A percentile compares a stretch with the other conserved stretches of the same genome.
Evolutionary conservation across 2,113 vertebrate species (phyloP).

Genomic region (Sorex fumeus): DNA sequence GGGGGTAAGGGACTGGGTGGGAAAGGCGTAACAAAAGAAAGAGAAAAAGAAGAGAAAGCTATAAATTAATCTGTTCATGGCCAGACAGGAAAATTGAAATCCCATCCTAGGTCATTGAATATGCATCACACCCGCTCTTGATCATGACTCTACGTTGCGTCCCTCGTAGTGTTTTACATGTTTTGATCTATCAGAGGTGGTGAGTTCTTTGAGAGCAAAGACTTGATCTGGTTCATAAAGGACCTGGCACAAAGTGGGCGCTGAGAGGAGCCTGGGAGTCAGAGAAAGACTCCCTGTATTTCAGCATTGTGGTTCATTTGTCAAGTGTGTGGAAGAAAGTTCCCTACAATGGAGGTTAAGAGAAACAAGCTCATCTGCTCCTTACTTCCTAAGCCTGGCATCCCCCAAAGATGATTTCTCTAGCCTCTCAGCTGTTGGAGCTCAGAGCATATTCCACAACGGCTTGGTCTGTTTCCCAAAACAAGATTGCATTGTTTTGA

Average conservation of each 20-base stretch:
- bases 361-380: conserved; percentile 72
- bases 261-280: background rate
- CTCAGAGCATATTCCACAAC: conserved; percentile 70
- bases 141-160: background rate
- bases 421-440: conserved; percentile 75
- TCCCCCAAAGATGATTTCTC: conserved; percentile 52
- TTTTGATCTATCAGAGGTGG: background rate
- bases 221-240: background rate
- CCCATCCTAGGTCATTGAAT: background rate
- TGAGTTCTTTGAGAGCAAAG: background rate
- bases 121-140: background rate
- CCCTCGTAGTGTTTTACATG: background rate
- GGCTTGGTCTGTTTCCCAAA: conserved; percentile 76
- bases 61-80: conserved; percentile 1
- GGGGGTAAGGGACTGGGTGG: no score
- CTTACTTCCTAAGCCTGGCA: conserved; percentile 67
- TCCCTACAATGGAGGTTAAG: background rate
- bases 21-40: no score
- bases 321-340: conserved; percentile 22
- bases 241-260: background rate
- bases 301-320: conserved; percentile 5
- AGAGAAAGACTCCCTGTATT: background rate
- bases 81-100: background rate
- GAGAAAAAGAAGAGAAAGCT: background rate
- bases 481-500: conserved; percentile 80